Evolutionary conservation across 2,888 invertebrate species (phyloP), one percentile per base, ranked within the genome.

Genomic region (Drosophila atripex): DNA sequence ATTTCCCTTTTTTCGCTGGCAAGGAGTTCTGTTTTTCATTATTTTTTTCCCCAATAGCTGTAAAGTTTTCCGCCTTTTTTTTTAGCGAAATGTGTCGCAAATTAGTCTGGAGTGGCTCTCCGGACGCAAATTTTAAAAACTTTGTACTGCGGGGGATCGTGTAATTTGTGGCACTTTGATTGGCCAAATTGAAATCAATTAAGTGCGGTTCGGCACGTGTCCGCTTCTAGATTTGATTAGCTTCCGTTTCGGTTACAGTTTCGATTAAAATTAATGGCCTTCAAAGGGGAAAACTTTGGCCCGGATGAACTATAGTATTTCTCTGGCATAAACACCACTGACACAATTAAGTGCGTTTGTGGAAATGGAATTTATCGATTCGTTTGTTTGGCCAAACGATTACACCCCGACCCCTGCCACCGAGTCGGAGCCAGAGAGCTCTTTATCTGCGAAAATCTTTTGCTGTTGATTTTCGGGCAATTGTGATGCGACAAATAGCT

Each of bases 51-150:
- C 32, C 9, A 47, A 46, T 25, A 39, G 56, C 46, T 14, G 50
- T 43, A 45, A 63, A 63, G 60, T 64, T 53, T 65, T 46, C 18
- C 49, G 39, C 8, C 30, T 51, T 35, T 9, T 25, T 38, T 69
- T 55, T 41, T 57, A 76, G 59, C 64, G 46, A 74, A 77, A 77
- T 77, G 82, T 78, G 85, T 78, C 51, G 73, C 78, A 85, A 82
- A 82, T 85, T 82, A 85, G 85, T 79, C 80, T 60, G 66, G 78
- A 82, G 78, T 85, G 77, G 77, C 80, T 77, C 72, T 71, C 79
- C 76, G 63, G 72, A 77, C 53, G 52, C 59, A 82, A 82, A 82
- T 85, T 82, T 79, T 79, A 76, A 72, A 80, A 78, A 55, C 54
- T 51, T 61, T 41, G 14, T 14, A 25, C 25, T 32, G 7, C 32